Conservation (phyloP, 2,888 invertebrate genomes). For the Heliconius charithonia region DNA sequence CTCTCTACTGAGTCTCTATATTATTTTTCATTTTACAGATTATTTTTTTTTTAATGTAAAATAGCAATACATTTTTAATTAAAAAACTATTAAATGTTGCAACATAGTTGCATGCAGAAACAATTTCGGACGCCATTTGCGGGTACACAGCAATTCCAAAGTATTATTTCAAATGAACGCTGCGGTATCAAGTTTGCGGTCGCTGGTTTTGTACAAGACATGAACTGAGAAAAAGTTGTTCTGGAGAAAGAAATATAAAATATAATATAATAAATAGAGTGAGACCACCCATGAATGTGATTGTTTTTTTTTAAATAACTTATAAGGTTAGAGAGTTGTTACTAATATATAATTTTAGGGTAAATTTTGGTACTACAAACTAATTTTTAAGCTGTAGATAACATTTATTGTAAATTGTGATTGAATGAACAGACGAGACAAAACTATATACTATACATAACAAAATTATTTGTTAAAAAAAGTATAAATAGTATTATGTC, state of each 20-base stretch:
- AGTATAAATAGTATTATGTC: too few species aligned
- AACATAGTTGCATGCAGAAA: slow-evolving; percentile 67
- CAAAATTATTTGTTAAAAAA: too few species aligned
- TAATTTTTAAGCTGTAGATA: too few species aligned
- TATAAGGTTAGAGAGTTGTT: background rate
- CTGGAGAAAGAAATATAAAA: background rate
- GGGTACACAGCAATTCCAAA: slow-evolving; percentile 65
- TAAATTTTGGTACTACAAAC: too few species aligned
- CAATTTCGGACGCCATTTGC: slow-evolving; percentile 74
- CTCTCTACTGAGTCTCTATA: too few species aligned
- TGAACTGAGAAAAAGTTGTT: slow-evolving; percentile 17
- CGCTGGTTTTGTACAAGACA: slow-evolving; percentile 48
- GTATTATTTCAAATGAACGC: slow-evolving; percentile 66
- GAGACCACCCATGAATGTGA: slow-evolving; percentile 15
- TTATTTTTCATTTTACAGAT: too few species aligned
- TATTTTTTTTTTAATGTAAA: too few species aligned
- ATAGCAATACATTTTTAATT: too few species aligned
- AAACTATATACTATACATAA: too few species aligned
- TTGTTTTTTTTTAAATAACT: background rate
- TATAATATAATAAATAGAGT: background rate
- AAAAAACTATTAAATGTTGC: slow-evolving; percentile 28
- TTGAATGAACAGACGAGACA: too few species aligned
- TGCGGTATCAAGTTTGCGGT: slow-evolving; percentile 65
- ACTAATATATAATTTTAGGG: background rate
- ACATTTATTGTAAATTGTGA: too few species aligned